A percentile compares a stretch with the other conserved stretches of the same genome.
Conservation (phyloP, 2,888 invertebrate genomes). For the Ametastegia equiseti region DNA sequence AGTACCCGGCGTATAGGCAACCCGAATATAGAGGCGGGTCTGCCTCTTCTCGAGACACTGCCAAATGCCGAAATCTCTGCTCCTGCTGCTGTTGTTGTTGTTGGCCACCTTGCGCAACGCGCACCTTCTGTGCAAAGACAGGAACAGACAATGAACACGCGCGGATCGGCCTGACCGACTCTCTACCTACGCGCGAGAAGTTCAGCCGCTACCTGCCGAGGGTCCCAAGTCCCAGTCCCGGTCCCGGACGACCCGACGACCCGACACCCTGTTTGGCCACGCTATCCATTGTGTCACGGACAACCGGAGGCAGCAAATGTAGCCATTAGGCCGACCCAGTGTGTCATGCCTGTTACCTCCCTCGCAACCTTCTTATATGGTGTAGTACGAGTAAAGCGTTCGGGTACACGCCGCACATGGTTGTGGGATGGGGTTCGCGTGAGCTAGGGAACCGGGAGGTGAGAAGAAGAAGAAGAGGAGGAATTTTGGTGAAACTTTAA, state of each 20-base stretch:
- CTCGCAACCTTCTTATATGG: constrained; percentile 23
- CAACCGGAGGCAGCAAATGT: constrained; percentile 46
- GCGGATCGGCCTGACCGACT: constrained; percentile 26
- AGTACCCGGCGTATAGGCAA: constrained; percentile 26
- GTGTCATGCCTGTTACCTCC: constrained; percentile 17
- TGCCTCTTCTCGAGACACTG: no score
- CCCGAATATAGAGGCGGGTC: no score
- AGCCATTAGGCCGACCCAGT: constrained; percentile 44
- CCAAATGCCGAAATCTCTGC: no score
- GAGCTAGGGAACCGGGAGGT: not conserved
- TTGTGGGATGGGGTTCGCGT: not conserved
- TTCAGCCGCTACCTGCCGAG: constrained; percentile 34
- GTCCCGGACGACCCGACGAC: constrained; percentile 33
- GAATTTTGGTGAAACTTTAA: not conserved
- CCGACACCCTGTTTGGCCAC: constrained; percentile 42
- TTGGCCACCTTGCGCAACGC: constrained; percentile 40
- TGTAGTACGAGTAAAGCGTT: not conserved
- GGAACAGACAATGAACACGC: constrained; percentile 16
- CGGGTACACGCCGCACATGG: not conserved
- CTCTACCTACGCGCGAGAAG: not conserved
- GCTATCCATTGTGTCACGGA: constrained; percentile 45
- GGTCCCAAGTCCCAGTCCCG: constrained; percentile 29
- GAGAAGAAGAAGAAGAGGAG: not conserved
- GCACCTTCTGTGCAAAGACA: constrained; percentile 8
- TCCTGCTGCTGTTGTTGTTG: no score